Percentiles rank a stretch among this genome's conserved stretches.
phyloP scores from a whole-genome alignment of 2,113 vertebrate genomes.

The Elaphurus davidianus region DNA sequence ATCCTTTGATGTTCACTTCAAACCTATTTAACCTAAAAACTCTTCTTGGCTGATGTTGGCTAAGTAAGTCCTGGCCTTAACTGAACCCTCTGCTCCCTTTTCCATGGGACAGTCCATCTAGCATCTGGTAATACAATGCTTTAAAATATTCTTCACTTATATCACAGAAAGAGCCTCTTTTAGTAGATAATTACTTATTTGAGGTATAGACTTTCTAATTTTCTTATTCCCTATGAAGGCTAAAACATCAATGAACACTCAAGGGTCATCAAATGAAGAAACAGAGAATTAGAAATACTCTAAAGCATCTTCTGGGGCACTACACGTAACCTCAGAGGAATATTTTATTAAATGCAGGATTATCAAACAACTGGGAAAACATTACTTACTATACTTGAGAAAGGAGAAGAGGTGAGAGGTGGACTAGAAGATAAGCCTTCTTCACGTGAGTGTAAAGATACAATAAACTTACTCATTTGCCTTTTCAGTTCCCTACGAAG shows the following conservation, averaged over 20 bases:
- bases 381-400: neutral
- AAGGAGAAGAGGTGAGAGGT: neutral
- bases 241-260: neutral
- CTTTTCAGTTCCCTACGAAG: neutral
- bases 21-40: neutral
- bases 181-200: neutral
- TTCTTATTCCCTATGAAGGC: neutral
- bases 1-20: neutral
- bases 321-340: accelerated
- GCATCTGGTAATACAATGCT: neutral
- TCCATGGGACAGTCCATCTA: neutral
- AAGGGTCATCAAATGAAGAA: neutral
- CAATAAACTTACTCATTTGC: too few species aligned
- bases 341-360: neutral
- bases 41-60: neutral
- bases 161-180: neutral
- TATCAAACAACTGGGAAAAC: neutral
- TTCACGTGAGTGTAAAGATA: accelerated
- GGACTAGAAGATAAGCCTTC: too few species aligned
- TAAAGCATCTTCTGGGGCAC: neutral
- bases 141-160: neutral
- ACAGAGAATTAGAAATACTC: neutral
- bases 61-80: neutral
- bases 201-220: neutral
- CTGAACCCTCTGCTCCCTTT: neutral